Evolutionary conservation across 2,797 vertebrate species (phyloP).

Genomic region (Galaxias olidus): DNA sequence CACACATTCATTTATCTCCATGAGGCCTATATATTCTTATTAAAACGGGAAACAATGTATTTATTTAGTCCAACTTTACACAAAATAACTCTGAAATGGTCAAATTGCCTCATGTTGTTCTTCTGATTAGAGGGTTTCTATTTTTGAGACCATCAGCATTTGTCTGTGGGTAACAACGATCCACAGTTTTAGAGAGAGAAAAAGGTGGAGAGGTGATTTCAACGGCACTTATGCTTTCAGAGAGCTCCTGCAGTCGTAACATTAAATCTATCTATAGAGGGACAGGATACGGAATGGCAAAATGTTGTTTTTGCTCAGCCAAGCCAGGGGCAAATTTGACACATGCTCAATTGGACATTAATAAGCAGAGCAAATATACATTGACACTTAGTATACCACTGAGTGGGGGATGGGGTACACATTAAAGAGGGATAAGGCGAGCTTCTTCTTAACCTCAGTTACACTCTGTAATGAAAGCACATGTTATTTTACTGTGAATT

Average conservation of each 20-base stretch:
- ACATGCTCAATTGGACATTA: slow-evolving; percentile 76
- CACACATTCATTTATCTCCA: too few relatives aligned
- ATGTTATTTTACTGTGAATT: slow-evolving; percentile 35
- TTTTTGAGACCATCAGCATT: slow-evolving; percentile 53
- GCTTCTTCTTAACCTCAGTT: neutral
- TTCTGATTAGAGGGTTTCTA: slow-evolving; percentile 43
- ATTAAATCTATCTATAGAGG: slow-evolving; percentile 66
- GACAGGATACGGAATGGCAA: slow-evolving; percentile 63
- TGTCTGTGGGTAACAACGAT: slow-evolving; percentile 53
- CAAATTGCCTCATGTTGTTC: slow-evolving; percentile 35
- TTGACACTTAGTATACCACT: slow-evolving; percentile 57
- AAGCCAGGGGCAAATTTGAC: slow-evolving; percentile 57
- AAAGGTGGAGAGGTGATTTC: slow-evolving; percentile 65
- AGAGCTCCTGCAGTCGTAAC: slow-evolving; percentile 66
- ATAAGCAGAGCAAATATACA: slow-evolving; percentile 72
- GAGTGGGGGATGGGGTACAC: slow-evolving; percentile 7
- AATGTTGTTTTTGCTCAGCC: slow-evolving; percentile 68
- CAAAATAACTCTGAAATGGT: neutral
- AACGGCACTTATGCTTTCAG: slow-evolving; percentile 63
- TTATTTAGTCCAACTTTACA: too few relatives aligned
- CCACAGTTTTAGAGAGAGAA: slow-evolving; percentile 57
- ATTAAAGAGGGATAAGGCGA: too few relatives aligned
- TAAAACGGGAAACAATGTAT: too few relatives aligned
- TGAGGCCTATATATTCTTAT: too few relatives aligned
- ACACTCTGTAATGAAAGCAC: slow-evolving; percentile 31